Conservation (phyloP, 2,888 invertebrate genomes). For the Plebejus melissa region DNA sequence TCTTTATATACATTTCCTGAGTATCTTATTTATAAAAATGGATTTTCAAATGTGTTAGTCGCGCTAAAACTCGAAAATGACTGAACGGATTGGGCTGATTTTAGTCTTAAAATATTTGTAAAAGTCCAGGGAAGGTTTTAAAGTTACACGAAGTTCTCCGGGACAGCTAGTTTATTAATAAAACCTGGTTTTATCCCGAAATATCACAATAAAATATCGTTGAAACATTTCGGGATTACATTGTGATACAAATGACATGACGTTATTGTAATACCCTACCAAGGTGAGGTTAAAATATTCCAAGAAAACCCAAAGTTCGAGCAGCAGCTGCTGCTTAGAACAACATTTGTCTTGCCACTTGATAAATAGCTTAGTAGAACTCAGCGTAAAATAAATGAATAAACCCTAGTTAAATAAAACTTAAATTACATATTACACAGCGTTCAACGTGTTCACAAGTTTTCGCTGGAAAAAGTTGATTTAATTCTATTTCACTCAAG, state of each 20-base stretch:
- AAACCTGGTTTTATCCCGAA: too few relatives aligned
- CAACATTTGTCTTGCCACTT: constrained; percentile 23
- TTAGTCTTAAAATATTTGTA: too few relatives aligned
- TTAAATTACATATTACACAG: background rate
- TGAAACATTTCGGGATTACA: too few relatives aligned
- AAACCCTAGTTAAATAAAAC: constrained; percentile 8
- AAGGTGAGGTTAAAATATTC: constrained; percentile 11
- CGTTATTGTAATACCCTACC: background rate
- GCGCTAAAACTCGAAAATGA: too few relatives aligned
- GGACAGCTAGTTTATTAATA: too few relatives aligned
- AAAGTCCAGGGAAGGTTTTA: too few relatives aligned
- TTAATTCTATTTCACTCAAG: background rate
- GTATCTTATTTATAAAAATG: too few relatives aligned
- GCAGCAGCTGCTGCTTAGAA: constrained; percentile 15
- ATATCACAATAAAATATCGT: too few relatives aligned
- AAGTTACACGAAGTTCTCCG: too few relatives aligned
- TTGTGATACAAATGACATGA: background rate
- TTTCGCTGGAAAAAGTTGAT: background rate
- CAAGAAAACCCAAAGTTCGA: background rate
- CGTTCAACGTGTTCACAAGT: background rate
- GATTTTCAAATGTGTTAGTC: too few relatives aligned
- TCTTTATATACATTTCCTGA: too few relatives aligned
- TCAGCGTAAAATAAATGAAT: constrained; percentile 2
- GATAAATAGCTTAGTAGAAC: constrained; percentile 10
- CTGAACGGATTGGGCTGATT: too few relatives aligned